Evolutionary conservation across 2,113 vertebrate genomes (phyloP), one percentile per base, ranked within the genome.

Genomic region (Pedetes capensis): DNA sequence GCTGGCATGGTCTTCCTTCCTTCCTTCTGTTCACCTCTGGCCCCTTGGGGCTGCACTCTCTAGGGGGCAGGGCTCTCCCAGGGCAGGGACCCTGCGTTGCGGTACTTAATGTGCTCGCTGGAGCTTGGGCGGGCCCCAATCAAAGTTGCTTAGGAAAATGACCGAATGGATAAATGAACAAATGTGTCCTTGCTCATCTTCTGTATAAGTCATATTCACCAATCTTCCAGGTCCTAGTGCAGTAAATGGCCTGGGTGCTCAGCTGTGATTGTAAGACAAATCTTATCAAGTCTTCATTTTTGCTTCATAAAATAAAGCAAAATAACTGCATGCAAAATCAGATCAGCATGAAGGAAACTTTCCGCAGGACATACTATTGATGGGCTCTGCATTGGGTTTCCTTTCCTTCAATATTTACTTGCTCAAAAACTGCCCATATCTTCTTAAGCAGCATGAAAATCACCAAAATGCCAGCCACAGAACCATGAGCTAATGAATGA

Each of bases 311-410:
- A 47, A 34, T 53, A 42, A 25, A 57, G 2, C 13, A 8, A 34
- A 3, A 1, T 2, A 18, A 51, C 23, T n/a, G n/a, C 47, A 8
- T 0, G 3, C 53, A 8, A 17, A 63, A 22, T 66, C 75, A 10
- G 80, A 7, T n/a, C 32, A 9, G 6, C 7, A 0, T 12, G n/a
- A 37, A 20, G 0, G 3, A 6, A 27, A 10, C 17, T 53, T 23
- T 42, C 51, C 64, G 1, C 2, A 2, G 82, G 27, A 32, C 39
- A 17, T 6, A 18, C 16, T 6, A 25, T 55, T 2, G 37, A 6
- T 0, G 71, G 44, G 22, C 34, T n/a, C n/a, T n/a, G 3, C 20
- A 12, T 9, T 63, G 8, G 17, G 5, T 78, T 39, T 9, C 59
- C 72, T 49, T 23, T 47, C 0, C 8, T 16, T 34, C 49, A n/a